These are phyloP conservation scores for Drosophila trichaetosa DNA, from an alignment of 2,888 invertebrate genomes.

Conservation along the genomic window DNA sequence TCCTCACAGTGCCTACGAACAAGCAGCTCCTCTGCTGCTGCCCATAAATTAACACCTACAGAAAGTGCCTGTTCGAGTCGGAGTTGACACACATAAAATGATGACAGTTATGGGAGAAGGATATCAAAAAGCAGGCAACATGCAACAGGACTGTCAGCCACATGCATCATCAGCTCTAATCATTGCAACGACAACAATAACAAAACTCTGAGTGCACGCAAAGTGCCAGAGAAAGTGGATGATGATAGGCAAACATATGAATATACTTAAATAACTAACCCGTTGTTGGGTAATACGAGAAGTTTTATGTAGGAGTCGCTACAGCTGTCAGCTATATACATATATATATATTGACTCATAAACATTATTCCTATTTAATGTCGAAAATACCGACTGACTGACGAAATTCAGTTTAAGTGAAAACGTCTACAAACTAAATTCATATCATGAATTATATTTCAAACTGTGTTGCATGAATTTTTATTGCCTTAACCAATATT, in stretches of 20 bases:
- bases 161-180: conserved; percentile 35
- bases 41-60: conserved; percentile 79
- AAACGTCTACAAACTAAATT: neutral
- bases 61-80: conserved; percentile 20
- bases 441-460: neutral
- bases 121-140: conserved; percentile 55
- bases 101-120: conserved; percentile 78
- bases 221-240: conserved; percentile 34
- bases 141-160: conserved; percentile 19
- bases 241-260: neutral
- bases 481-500: neutral
- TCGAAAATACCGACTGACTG: neutral
- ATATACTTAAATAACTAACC: conserved; percentile 23
- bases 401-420: too few species aligned
- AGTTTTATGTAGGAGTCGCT: neutral
- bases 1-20: conserved; percentile 3
- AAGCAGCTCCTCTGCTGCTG: conserved; percentile 34
- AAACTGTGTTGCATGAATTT: too few species aligned
- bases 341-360: neutral
- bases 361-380: neutral
- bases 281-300: conserved; percentile 51
- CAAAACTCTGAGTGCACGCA: conserved; percentile 35
- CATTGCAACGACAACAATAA: conserved; percentile 13
- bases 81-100: conserved; percentile 48
- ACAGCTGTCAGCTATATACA: conserved; percentile 25